Evolutionary conservation across 2,113 vertebrate genomes (phyloP), one percentile per base, ranked within the genome.

Genomic region (Haplotaxodon microlepis): DNA sequence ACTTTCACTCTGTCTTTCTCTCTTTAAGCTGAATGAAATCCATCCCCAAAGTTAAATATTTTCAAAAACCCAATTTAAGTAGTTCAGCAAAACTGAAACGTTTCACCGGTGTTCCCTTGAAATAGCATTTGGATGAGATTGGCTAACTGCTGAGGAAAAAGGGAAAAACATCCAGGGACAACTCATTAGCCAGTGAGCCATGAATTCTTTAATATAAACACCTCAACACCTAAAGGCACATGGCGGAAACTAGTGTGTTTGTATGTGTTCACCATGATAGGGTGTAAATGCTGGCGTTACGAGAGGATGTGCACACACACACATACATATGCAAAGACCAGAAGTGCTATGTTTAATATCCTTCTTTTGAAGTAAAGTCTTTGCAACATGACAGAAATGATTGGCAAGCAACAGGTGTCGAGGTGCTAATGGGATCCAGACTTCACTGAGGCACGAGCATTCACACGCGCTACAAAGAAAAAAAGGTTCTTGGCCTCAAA

Each of bases 321-420:
- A 9, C 16, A 56, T 63, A 53, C 19, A 71, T 27, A 29, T 14
- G 19, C 31, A 69, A 53, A 78, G 38, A 59, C 31, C 86, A 88
- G 87, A 86, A 71, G 57, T n/a, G 6, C 12, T 16, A 63, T 88
- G 89, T 92, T 92, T 88, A 82, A 61, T 69, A 7, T 85, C 50
- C 71, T 84, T 80, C 54, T 94, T 69, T 94, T 93, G 89, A 96
- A 93, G 93, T 83, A 27, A 80, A 76, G 45, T 81, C 57, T 93
- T 88, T 81, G 84, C 57, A 86, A 19, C 81, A 10, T 69, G 54
- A 81, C 47, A 53, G 40, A 40, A 84, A 56, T 90, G 84, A 90
- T 69, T 86, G 89, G 83, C 91, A 87, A 79, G 71, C 42, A 90
- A 51, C 92, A 94, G 90, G 92, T 95, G 93, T 79, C 57, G 85